Evolutionary conservation across 2,797 vertebrate species (phyloP).

Genomic region (Hyperoplus lanceolatus): DNA sequence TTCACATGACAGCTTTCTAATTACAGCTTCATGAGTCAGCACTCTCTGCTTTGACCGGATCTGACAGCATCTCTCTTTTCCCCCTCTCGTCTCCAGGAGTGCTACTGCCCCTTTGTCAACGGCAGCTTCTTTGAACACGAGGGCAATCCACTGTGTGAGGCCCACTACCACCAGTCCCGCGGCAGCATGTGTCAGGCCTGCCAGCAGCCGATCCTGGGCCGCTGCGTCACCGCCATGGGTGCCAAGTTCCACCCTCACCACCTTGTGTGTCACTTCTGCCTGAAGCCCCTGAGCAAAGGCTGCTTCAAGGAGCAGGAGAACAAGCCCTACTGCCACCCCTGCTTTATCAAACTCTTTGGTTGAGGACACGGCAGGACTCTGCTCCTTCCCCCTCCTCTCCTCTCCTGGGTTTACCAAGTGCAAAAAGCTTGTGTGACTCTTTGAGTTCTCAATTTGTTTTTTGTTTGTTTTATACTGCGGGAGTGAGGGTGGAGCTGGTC

Average conservation of each 20-base stretch:
- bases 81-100: constrained; percentile 83
- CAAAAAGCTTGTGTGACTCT: constrained; percentile 41
- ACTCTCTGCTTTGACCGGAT: constrained; percentile 4
- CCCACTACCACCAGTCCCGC: constrained; percentile 91
- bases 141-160: constrained; percentile 93
- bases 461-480: constrained; percentile 46
- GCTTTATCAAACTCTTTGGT: constrained; percentile 93
- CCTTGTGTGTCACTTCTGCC: constrained; percentile 94
- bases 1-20: constrained; percentile 35
- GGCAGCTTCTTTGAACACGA: constrained; percentile 95
- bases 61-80: not conserved
- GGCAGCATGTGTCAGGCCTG: constrained; percentile 93
- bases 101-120: constrained; percentile 91
- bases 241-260: constrained; percentile 95
- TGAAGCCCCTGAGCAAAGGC: constrained; percentile 93
- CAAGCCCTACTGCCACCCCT: constrained; percentile 95
- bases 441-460: constrained; percentile 29
- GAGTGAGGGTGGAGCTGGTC: constrained; percentile 74
- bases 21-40: constrained; percentile 25
- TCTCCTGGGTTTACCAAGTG: constrained; percentile 3
- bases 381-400: not conserved
- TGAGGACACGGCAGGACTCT: constrained; percentile 63
- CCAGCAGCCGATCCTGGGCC: constrained; percentile 92
- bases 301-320: constrained; percentile 95
- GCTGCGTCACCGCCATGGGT: constrained; percentile 94